Evolutionary conservation across 1,140 invertebrate species (phyloP), one percentile per base, ranked within the genome.

Genomic region (Temnothorax nylanderi): DNA sequence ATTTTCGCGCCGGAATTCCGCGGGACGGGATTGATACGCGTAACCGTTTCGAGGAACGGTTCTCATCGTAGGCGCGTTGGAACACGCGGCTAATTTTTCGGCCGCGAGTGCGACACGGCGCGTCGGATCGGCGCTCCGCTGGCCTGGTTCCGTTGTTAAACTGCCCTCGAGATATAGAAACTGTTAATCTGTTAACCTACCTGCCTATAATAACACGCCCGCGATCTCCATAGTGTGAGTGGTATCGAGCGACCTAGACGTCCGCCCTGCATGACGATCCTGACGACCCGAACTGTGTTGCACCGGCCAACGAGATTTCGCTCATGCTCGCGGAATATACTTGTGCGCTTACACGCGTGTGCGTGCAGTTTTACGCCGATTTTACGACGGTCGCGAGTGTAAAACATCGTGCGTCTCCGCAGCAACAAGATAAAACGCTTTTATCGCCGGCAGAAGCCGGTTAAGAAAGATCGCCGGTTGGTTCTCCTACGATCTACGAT

Each of bases 101-200:
- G 71, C 54, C 54, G 54, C 69, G 69, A 37, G 54, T 47, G 60
- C 21, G 67, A 58, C 77, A 47, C 32, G 69, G 44, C 47, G 21
- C 58, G 56, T 60, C 75, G 47, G 37, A 47, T 82, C 80, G 67
- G 56, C 80, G 69, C 90, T 86, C 86, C 71, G 89, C 71, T 91
- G 89, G 90, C 90, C 90, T 91, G 90, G 90, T 91, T 91, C 78
- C 90, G 84, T 88, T 89, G 89, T 89, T 90, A 89, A 91, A 89
- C 90, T 87, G 87, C 87, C 90, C 84, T 84, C 88, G 90, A 91
- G 90, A 91, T 87, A 89, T 86, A 89, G 75, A 89, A 89, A 90
- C 88, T 90, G 86, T 90, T 90, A 89, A 89, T 90, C 88, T 90
- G 88, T 90, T 87, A 90, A 85, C 89, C 88, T 90, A 90, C 87